These are phyloP conservation scores for Saxidomus purpurata DNA, from an alignment of 1,140 invertebrate genomes.

Conservation along the genomic window DNA sequence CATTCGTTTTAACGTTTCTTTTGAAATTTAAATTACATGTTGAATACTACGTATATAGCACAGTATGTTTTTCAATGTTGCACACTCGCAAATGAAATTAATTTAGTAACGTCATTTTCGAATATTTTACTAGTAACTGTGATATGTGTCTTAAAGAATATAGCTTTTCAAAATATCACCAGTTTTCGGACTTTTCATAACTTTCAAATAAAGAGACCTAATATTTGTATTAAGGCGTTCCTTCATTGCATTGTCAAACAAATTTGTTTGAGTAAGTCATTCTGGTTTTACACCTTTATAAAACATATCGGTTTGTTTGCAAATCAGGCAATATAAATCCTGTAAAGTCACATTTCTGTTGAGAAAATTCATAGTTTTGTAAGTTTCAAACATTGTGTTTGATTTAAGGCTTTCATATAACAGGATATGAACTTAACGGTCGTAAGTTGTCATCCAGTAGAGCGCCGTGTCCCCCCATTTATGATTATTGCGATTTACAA, in stretches of 20 bases:
- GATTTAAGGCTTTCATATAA: background rate
- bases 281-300: background rate
- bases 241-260: background rate
- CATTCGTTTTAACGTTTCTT: too few relatives aligned
- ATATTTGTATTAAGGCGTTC: background rate
- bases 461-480: background rate
- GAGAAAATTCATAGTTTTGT: background rate
- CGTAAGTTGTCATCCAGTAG: background rate
- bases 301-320: background rate
- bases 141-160: too few relatives aligned
- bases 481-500: background rate
- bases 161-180: background rate
- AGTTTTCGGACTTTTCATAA: background rate
- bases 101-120: too few relatives aligned
- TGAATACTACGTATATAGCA: too few relatives aligned
- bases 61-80: too few relatives aligned
- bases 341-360: background rate
- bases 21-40: too few relatives aligned
- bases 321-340: background rate
- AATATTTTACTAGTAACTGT: too few relatives aligned
- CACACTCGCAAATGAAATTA: too few relatives aligned
- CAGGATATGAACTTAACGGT: background rate
- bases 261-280: background rate
- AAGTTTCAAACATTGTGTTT: background rate
- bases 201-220: background rate